Evolutionary conservation across 2,888 invertebrate genomes (phyloP).

Genomic region (Bugula neritina): DNA sequence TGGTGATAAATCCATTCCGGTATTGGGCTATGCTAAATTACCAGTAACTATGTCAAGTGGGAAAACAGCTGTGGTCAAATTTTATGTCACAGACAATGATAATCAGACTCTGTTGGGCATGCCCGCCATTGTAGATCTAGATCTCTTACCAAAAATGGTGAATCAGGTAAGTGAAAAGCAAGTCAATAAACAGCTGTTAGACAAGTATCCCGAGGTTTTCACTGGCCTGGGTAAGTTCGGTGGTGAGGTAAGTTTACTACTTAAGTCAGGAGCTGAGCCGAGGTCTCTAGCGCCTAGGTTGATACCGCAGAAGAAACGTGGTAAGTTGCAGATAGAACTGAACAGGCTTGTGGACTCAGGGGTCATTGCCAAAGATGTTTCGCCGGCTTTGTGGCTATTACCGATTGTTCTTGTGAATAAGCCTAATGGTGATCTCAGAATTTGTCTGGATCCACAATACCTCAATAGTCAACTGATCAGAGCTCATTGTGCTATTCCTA

Average conservation of each 20-base stretch:
- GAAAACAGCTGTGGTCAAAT: background rate
- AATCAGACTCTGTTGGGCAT: conserved; percentile 10
- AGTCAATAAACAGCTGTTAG: background rate
- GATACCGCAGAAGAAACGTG: background rate
- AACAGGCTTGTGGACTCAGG: background rate
- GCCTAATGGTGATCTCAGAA: background rate
- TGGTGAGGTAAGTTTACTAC: background rate
- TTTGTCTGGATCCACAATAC: background rate
- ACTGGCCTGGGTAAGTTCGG: background rate
- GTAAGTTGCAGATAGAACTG: background rate
- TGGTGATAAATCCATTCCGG: background rate
- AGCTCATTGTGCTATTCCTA: background rate
- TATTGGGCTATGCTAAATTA: background rate
- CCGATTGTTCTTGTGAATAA: background rate
- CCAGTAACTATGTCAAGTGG: background rate
- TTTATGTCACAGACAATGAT: conserved; percentile 14
- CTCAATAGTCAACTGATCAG: background rate
- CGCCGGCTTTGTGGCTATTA: background rate
- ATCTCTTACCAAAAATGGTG: background rate
- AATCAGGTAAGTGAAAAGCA: background rate
- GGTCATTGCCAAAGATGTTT: background rate
- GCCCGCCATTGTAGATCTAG: conserved; percentile 4
- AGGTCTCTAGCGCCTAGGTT: background rate
- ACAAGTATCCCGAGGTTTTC: background rate
- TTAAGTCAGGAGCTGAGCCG: background rate